Conservation (phyloP, 1,140 invertebrate genomes). For the Aphelenchoides fujianensis region DNA sequence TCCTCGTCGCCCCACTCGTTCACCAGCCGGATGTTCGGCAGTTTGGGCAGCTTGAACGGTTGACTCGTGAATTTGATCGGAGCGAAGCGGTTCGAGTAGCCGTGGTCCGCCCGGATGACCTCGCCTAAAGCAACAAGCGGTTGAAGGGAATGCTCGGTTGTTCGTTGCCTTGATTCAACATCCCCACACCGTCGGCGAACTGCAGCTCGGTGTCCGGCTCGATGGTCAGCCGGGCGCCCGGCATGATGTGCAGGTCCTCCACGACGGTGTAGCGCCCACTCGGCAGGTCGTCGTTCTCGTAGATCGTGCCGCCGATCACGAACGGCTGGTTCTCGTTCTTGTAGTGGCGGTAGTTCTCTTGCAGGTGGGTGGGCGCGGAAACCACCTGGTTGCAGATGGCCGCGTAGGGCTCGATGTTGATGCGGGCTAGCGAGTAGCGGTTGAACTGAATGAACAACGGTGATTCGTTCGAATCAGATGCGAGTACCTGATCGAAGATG, state of each 20-base stretch:
- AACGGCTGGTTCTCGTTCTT: constrained; percentile 45
- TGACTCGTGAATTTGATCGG: constrained; percentile 54
- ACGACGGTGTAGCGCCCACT: constrained; percentile 77
- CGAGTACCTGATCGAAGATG: constrained; percentile 59
- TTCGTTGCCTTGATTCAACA: constrained; percentile 71
- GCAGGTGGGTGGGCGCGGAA: constrained; percentile 49
- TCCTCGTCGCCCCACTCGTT: constrained; percentile 55
- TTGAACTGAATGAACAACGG: constrained; percentile 60
- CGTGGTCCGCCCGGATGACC: constrained; percentile 51
- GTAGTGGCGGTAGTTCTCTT: constrained; percentile 58
- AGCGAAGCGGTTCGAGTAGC: constrained; percentile 32
- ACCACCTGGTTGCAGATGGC: constrained; percentile 60
- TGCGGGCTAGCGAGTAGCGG: constrained; percentile 58
- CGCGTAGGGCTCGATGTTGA: constrained; percentile 59
- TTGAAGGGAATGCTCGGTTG: constrained; percentile 5
- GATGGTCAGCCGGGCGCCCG: constrained; percentile 76
- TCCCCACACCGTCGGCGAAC: constrained; percentile 82
- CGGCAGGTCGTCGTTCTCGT: constrained; percentile 82
- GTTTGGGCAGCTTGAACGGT: constrained; percentile 39
- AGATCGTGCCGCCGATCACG: constrained; percentile 66
- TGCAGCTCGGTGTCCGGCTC: constrained; percentile 79
- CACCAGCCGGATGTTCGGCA: constrained; percentile 54
- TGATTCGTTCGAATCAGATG: constrained; percentile 1
- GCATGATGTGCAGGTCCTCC: constrained; percentile 83
- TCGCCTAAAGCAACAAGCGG: constrained; percentile 52